A percentile compares a stretch with the other conserved stretches of the same genome.
phyloP scores from a whole-genome alignment of 2,797 vertebrate species.

The Tragelaphus oryx region DNA sequence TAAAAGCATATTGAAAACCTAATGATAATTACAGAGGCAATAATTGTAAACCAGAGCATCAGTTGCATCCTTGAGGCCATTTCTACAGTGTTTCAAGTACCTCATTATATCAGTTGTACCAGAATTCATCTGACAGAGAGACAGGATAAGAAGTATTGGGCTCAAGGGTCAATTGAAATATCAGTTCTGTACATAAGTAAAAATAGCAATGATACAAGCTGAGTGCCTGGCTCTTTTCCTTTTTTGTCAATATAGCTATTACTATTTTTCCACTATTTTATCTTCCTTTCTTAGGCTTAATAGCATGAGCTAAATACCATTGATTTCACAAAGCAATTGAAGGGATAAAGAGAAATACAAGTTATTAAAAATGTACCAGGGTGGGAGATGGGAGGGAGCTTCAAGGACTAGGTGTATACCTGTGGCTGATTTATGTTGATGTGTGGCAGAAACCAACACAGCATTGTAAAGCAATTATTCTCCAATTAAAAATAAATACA shows the following conservation, averaged over 20 bases:
- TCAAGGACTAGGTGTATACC: neutral
- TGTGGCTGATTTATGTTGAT: neutral
- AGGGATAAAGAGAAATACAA: constrained; percentile 33
- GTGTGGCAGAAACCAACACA: neutral
- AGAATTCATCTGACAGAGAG: constrained; percentile 16
- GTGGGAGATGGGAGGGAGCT: neutral
- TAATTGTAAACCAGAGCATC: neutral
- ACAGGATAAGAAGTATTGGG: neutral
- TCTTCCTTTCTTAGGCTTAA: constrained; percentile 23
- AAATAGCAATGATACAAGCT: constrained; percentile 6
- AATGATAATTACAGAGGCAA: neutral
- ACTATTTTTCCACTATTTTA: constrained; percentile 14
- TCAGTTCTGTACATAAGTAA: constrained; percentile 17
- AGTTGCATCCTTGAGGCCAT: neutral
- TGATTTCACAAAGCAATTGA: constrained; percentile 55
- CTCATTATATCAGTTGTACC: neutral
- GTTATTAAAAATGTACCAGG: constrained; percentile 16
- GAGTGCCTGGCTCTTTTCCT: neutral
- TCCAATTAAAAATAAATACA: neutral
- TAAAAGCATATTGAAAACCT: constrained; percentile 45
- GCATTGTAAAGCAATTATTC: neutral
- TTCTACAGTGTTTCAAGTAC: neutral
- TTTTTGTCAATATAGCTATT: neutral
- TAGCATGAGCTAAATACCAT: constrained; percentile 20
- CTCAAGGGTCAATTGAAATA: constrained; percentile 35